Conservation (phyloP, 2,113 vertebrate genomes). For the Choloepus hoffmanni region DNA sequence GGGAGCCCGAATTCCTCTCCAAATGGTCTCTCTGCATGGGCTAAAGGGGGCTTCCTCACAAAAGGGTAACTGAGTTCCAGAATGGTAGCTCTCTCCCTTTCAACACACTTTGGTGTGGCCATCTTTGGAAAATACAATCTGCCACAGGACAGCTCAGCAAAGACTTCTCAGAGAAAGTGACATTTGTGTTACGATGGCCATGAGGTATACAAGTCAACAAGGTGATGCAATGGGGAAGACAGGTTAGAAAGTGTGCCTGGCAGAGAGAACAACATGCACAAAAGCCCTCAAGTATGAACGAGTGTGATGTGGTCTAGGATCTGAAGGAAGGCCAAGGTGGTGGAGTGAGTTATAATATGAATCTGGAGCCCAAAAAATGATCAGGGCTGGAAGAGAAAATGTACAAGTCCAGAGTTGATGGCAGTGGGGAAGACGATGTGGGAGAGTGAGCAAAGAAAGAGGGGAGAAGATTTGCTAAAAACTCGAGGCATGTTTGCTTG, state of each 20-base stretch:
- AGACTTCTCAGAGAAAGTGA: not conserved
- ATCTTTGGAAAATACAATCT: not conserved
- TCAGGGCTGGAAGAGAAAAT: not conserved
- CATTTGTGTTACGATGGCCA: not conserved
- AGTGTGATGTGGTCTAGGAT: not conserved
- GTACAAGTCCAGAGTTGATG: not conserved
- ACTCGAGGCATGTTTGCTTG: not conserved
- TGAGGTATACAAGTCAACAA: not conserved
- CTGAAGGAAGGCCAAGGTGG: not conserved
- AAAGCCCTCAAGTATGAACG: not conserved
- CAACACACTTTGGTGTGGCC: not conserved
- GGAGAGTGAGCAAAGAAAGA: not conserved
- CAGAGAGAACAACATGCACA: not conserved
- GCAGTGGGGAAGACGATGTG: not conserved
- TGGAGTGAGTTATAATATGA: not conserved
- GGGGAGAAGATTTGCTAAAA: not conserved
- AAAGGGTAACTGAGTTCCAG: not conserved
- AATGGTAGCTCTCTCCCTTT: too few relatives aligned
- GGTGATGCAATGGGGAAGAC: not conserved
- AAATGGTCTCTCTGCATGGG: not conserved
- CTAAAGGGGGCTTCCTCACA: not conserved
- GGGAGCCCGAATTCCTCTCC: not conserved
- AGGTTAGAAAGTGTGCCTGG: not conserved
- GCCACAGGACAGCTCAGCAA: not conserved
- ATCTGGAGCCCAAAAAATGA: not conserved